Evolutionary conservation across 2,797 vertebrate species (phyloP).

Genomic region (Pempheris klunzingeri): DNA sequence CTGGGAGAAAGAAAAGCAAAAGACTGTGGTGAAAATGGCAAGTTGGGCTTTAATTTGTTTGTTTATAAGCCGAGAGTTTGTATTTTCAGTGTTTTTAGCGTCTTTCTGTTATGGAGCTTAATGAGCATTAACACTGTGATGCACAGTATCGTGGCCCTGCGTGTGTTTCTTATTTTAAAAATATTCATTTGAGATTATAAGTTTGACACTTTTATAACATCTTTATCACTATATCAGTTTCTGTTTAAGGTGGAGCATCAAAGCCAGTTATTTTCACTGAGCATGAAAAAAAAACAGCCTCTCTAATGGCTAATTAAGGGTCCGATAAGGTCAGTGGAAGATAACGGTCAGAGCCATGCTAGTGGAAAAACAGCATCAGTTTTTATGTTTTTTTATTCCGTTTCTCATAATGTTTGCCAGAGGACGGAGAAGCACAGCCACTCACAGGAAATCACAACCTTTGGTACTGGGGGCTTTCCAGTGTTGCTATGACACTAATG

Average conservation of each 20-base stretch:
- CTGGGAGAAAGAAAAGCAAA: neutral
- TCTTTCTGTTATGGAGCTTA: too few relatives aligned
- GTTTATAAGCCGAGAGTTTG: neutral
- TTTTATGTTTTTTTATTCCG: neutral
- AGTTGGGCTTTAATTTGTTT: neutral
- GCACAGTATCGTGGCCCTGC: too few relatives aligned
- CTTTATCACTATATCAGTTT: neutral
- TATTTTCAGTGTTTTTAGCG: neutral
- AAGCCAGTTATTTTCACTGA: conserved; percentile 4
- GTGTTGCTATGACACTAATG: conserved; percentile 62
- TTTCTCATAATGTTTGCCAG: conserved; percentile 21
- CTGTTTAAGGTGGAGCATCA: conserved; percentile 25
- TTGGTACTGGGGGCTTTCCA: conserved; percentile 61
- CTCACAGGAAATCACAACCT: conserved; percentile 52
- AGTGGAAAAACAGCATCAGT: neutral
- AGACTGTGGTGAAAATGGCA: neutral
- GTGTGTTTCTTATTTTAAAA: too few relatives aligned
- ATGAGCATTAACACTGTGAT: too few relatives aligned
- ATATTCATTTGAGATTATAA: too few relatives aligned
- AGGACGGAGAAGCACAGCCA: conserved; percentile 22
- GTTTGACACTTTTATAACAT: neutral
- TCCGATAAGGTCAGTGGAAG: conserved; percentile 58
- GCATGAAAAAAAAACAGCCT: conserved; percentile 7
- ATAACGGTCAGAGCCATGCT: conserved; percentile 24
- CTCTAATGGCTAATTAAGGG: conserved; percentile 22